These are phyloP conservation scores for Coenonympha arcania DNA, from an alignment of 2,888 invertebrate species.

Conservation along the genomic window DNA sequence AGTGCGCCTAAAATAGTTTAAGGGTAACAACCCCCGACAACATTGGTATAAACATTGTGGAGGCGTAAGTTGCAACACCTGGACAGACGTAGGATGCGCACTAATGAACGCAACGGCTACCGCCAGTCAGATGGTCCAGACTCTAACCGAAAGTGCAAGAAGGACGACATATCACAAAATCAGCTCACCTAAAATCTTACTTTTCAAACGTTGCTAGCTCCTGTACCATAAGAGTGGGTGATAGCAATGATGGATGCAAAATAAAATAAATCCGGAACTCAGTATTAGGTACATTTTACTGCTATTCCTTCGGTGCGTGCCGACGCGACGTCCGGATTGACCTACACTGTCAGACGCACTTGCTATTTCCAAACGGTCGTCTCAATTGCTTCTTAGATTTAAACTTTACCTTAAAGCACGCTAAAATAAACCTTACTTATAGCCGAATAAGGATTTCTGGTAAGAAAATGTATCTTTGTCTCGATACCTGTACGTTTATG, in stretches of 20 bases:
- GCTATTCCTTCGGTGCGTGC: conserved; percentile 25
- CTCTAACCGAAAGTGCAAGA: too few relatives aligned
- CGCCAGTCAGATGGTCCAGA: too few relatives aligned
- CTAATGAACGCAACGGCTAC: too few relatives aligned
- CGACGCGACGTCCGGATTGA: conserved; percentile 52
- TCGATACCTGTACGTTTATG: conserved; percentile 19
- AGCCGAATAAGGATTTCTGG: conserved; percentile 27
- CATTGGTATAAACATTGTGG: too few relatives aligned
- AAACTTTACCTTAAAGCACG: conserved; percentile 11
- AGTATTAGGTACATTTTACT: conserved; percentile 6
- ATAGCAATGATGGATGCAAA: conserved; percentile 1
- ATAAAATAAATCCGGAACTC: conserved; percentile 7
- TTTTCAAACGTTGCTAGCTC: too few relatives aligned
- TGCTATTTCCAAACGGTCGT: conserved; percentile 55
- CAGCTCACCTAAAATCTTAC: too few relatives aligned
- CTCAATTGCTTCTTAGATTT: conserved; percentile 36
- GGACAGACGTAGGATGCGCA: too few relatives aligned
- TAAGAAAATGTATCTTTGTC: conserved; percentile 19
- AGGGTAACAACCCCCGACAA: too few relatives aligned
- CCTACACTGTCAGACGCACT: conserved; percentile 60
- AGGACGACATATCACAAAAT: too few relatives aligned
- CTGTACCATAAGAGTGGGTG: too few relatives aligned
- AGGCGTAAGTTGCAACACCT: too few relatives aligned
- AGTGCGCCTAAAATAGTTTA: too few relatives aligned
- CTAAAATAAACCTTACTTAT: conserved; percentile 25